Evolutionary conservation across 2,888 invertebrate genomes (phyloP).

Genomic region (Papilio gigon): DNA sequence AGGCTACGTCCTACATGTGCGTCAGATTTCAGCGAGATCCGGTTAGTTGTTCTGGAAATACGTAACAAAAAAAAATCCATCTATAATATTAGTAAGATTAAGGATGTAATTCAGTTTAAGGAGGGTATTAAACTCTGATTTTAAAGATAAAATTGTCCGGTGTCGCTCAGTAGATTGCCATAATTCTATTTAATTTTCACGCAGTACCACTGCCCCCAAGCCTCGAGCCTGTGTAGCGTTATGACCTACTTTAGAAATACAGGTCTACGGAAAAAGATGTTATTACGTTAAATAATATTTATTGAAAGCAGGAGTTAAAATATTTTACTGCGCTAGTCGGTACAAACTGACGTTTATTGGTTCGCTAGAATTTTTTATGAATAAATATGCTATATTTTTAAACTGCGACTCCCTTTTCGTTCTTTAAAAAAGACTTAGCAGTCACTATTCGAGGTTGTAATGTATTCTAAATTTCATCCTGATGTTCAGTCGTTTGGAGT

Average conservation of each 20-base stretch:
- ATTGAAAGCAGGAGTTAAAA: not conserved
- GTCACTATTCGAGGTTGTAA: too few species aligned
- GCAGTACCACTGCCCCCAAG: slow-evolving; percentile 6
- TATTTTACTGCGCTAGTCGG: not conserved
- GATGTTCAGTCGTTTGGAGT: too few species aligned
- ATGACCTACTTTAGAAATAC: slow-evolving; percentile 18
- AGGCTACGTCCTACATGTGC: too few species aligned
- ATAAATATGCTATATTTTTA: too few species aligned
- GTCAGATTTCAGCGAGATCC: too few species aligned
- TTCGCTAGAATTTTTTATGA: too few species aligned
- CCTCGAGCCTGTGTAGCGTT: slow-evolving; percentile 16
- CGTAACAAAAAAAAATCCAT: too few species aligned
- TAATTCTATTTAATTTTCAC: slow-evolving; percentile 13
- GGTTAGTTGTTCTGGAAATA: too few species aligned
- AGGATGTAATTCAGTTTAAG: not conserved
- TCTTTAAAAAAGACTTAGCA: too few species aligned
- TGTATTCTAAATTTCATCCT: too few species aligned
- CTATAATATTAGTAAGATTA: too few species aligned
- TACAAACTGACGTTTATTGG: not conserved
- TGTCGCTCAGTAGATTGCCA: slow-evolving; percentile 14
- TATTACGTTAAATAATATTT: not conserved
- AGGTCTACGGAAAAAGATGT: not conserved
- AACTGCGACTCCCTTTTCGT: too few species aligned
- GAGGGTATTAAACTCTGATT: not conserved
- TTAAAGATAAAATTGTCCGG: slow-evolving; percentile 16